Base-by-base conservation (phyloP, 2,797 vertebrate species). In the Ciconia nigra region DNA sequence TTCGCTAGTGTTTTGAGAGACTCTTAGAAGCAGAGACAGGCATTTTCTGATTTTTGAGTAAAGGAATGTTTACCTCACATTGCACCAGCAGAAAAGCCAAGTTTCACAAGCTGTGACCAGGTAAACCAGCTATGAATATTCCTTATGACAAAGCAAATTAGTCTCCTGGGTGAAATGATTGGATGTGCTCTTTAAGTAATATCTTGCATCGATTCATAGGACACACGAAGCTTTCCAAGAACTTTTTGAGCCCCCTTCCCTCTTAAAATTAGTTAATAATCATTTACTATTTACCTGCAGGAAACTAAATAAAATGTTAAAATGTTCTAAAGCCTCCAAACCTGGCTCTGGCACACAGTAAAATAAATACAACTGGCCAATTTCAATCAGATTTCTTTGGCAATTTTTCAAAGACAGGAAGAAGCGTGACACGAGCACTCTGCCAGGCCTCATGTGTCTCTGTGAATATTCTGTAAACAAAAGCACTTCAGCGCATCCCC, bases 381-480 rank as follows among this genome's bases (percentile, higher is more conserved):
- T 96, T 91, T 83, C 58, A 91, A 85, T 79, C 62, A 94, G 41
- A 94, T 87, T 91, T 94, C 67, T 95, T 83, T 95, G 85, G 87
- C 79, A 96, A 58, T 92, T 82, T 97, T 96, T 97, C 91, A 97
- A 93, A 94, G 83, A 83, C 46, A 74, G 46, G 59, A 94, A 95
- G 83, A 95, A 91, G 73, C 4, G 0, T 84, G 93, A 79, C 90
- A 85, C 0, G 1, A 94, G 66, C 67, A 59, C 83, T 93, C 78
- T 97, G 81, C 92, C 83, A 95, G 87, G 57, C 63, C 92, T 97
- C 78, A 9, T 49, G 67, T 89, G 74, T 94, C 61, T 69, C 81
- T 81, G 42, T 89, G 74, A 96, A 89, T 96, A 95, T 78, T 93
- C 90, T 91, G 61, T 93, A 97, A 97, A 97, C 86, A 95, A 90